Evolutionary conservation across 2,888 invertebrate species (phyloP).

Genomic region (Tuta absoluta): DNA sequence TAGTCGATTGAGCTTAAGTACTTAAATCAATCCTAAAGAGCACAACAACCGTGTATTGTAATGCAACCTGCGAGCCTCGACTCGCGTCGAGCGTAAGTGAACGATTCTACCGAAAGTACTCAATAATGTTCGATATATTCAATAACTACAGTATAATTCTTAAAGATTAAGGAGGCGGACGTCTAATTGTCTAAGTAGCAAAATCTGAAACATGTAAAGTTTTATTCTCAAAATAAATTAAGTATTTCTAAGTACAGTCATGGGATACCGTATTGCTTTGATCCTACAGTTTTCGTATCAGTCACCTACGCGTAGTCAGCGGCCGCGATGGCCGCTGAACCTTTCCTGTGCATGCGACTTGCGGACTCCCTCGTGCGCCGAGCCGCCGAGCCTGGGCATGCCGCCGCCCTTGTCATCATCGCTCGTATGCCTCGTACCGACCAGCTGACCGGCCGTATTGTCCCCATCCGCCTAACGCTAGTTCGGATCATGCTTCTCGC

Average conservation of each 20-base stretch:
- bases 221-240: constrained; percentile 79
- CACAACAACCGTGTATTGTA: constrained; percentile 55
- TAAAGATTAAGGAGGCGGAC: constrained; percentile 76
- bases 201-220: constrained; percentile 76
- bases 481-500: constrained; percentile 58
- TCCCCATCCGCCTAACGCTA: constrained; percentile 56
- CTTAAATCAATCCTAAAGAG: constrained; percentile 74
- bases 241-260: constrained; percentile 79
- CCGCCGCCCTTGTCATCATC: constrained; percentile 12
- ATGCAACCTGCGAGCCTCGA: constrained; percentile 43
- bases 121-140: constrained; percentile 49
- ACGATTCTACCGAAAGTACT: constrained; percentile 47
- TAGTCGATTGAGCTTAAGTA: constrained; percentile 80
- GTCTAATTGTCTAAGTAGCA: constrained; percentile 75
- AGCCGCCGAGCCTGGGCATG: constrained; percentile 42
- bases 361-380: constrained; percentile 57
- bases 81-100: constrained; percentile 40
- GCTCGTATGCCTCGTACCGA: constrained; percentile 43
- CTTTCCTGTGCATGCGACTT: constrained; percentile 52
- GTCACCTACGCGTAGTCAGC: constrained; percentile 74
- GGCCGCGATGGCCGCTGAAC: constrained; percentile 48
- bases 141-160: constrained; percentile 61
- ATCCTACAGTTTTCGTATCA: constrained; percentile 72
- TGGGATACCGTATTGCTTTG: constrained; percentile 74
- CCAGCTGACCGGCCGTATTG: constrained; percentile 49